Evolutionary conservation across 2,113 vertebrate species (phyloP).

Genomic region (Gallinago undulata): DNA sequence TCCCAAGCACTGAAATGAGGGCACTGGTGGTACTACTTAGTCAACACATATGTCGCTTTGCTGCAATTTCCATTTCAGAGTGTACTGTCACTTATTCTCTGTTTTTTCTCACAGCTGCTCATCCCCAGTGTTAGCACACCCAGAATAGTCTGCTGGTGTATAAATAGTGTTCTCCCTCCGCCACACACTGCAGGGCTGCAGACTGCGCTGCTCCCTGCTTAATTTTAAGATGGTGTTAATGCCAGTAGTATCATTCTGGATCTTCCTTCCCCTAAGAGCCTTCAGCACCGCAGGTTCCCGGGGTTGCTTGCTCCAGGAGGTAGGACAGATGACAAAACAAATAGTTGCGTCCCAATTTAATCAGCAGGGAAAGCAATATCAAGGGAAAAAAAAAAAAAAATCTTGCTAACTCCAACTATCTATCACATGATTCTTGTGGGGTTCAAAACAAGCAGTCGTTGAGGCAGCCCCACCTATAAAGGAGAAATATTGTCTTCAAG

Average conservation of each 20-base stretch:
- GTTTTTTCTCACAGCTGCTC: slow-evolving; percentile 61
- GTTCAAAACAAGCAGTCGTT: neutral
- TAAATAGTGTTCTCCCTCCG: slow-evolving; percentile 3
- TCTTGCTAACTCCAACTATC: neutral
- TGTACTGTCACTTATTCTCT: slow-evolving; percentile 39
- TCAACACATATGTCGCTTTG: slow-evolving; percentile 26
- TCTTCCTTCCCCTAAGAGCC: neutral
- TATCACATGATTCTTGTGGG: neutral
- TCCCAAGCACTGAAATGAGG: neutral
- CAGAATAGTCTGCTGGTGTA: neutral
- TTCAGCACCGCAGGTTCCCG: neutral
- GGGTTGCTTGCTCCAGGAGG: neutral
- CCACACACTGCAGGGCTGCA: neutral
- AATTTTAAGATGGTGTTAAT: neutral
- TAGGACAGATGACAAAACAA: neutral
- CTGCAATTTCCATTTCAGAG: slow-evolving; percentile 39
- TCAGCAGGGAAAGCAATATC: neutral
- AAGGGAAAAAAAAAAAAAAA: neutral
- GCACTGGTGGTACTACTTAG: neutral
- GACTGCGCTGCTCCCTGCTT: neutral
- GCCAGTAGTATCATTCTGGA: neutral
- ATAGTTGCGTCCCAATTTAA: neutral
- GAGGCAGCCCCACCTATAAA: neutral
- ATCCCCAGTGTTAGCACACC: slow-evolving; percentile 18
- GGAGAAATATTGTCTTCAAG: neutral